phyloP scores from a whole-genome alignment of 2,797 vertebrate species.

The Lepus townsendii region DNA sequence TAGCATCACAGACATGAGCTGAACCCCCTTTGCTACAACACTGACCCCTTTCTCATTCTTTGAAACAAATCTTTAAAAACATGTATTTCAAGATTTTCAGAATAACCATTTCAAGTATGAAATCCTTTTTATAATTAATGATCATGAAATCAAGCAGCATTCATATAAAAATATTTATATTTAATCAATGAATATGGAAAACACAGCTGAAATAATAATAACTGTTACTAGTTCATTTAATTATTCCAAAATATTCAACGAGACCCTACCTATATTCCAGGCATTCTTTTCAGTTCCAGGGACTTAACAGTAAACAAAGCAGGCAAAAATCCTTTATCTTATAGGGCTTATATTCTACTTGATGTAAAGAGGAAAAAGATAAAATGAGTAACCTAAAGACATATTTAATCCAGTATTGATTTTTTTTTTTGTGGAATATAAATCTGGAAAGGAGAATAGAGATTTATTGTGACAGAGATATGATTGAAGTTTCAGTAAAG shows the following conservation, averaged over 20 bases:
- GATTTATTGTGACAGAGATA: not conserved
- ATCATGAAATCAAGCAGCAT: not conserved
- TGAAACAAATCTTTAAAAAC: not conserved
- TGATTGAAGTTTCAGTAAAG: not conserved
- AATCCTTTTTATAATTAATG: not conserved
- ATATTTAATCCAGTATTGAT: not conserved
- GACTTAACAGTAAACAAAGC: not conserved
- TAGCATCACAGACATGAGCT: too few relatives aligned
- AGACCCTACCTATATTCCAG: not conserved
- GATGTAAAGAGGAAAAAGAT: not conserved
- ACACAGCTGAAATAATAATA: not conserved
- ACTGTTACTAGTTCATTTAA: not conserved
- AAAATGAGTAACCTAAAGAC: not conserved
- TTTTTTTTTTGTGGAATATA: not conserved
- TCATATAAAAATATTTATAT: conserved; percentile 10
- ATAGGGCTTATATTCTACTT: not conserved
- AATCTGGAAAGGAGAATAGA: not conserved
- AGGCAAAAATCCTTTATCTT: not conserved
- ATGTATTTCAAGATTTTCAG: conserved; percentile 9
- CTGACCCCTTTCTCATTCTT: too few relatives aligned
- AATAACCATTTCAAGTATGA: not conserved
- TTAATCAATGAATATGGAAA: not conserved
- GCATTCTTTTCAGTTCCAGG: not conserved
- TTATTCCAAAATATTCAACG: not conserved
- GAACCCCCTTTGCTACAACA: too few relatives aligned